These are phyloP conservation scores for Caradrina clavipalpis DNA, from an alignment of 2,888 invertebrate genomes.

Conservation along the genomic window DNA sequence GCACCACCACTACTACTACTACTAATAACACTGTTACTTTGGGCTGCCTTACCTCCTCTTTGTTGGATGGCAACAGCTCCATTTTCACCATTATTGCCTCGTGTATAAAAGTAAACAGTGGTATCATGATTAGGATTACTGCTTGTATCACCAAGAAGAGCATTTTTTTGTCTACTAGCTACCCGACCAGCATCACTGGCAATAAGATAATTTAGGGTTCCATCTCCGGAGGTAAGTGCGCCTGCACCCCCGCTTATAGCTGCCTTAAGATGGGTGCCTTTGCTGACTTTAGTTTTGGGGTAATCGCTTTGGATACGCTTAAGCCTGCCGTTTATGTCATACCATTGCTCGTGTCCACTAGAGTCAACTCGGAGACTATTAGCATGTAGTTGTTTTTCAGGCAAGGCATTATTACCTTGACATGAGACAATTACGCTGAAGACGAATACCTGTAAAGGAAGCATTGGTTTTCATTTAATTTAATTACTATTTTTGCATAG, in stretches of 20 bases:
- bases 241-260: conserved; percentile 23
- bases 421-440: conserved; percentile 30
- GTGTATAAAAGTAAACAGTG: conserved; percentile 10
- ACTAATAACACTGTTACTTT: conserved; percentile 14
- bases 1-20: not conserved
- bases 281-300: not conserved
- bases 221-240: conserved; percentile 13
- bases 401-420: conserved; percentile 24
- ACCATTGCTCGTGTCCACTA: not conserved
- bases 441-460: conserved; percentile 43
- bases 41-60: not conserved
- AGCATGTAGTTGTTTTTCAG: not conserved
- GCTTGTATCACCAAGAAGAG: not conserved
- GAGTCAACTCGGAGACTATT: not conserved
- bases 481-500: no score
- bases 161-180: not conserved
- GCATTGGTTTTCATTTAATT: not conserved
- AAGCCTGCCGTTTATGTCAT: not conserved
- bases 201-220: conserved; percentile 5
- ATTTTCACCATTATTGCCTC: not conserved
- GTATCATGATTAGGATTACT: not conserved
- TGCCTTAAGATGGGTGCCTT: not conserved
- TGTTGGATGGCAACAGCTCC: conserved; percentile 21
- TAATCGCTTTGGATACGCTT: not conserved
- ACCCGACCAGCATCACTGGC: not conserved